Conservation (phyloP, 2,113 vertebrate species). For the Struthidea cinerea region DNA sequence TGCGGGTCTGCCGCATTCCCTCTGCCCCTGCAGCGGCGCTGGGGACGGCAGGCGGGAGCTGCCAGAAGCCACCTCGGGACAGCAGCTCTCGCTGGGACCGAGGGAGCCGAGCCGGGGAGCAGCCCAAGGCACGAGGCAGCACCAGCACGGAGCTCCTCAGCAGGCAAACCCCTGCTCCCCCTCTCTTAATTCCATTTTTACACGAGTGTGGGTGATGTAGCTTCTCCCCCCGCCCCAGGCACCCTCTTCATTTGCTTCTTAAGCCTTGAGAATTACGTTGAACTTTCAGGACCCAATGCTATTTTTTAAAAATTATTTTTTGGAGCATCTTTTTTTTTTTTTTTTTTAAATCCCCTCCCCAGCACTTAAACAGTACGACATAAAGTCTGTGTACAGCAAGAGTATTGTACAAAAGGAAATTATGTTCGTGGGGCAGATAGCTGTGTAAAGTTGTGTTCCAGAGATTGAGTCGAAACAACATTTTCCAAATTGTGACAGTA, state of each 20-base stretch:
- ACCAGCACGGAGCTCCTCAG: background rate
- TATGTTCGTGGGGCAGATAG: constrained; percentile 53
- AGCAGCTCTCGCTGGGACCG: background rate
- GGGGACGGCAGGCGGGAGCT: background rate
- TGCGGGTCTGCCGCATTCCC: fast-evolving
- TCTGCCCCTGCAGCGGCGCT: background rate
- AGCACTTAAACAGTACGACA: constrained; percentile 85
- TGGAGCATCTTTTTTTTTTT: background rate
- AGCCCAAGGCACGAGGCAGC: background rate
- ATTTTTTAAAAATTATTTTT: background rate
- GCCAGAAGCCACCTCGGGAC: background rate
- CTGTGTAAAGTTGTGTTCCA: constrained; percentile 70
- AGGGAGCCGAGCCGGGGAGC: background rate
- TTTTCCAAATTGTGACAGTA: constrained; percentile 88
- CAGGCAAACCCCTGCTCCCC: background rate
- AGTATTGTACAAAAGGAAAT: constrained; percentile 78
- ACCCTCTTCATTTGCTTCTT: background rate
- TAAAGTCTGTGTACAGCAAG: constrained; percentile 86
- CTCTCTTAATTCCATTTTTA: background rate
- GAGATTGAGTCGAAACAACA: constrained; percentile 66
- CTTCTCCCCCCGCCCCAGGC: background rate
- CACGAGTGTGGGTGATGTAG: background rate
- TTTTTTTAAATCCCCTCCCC: constrained; percentile 48
- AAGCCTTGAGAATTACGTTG: constrained; percentile 2
- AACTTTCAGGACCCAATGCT: constrained; percentile 32